Conservation (phyloP, 2,113 vertebrate species). For the Oreochromis aureus region DNA sequence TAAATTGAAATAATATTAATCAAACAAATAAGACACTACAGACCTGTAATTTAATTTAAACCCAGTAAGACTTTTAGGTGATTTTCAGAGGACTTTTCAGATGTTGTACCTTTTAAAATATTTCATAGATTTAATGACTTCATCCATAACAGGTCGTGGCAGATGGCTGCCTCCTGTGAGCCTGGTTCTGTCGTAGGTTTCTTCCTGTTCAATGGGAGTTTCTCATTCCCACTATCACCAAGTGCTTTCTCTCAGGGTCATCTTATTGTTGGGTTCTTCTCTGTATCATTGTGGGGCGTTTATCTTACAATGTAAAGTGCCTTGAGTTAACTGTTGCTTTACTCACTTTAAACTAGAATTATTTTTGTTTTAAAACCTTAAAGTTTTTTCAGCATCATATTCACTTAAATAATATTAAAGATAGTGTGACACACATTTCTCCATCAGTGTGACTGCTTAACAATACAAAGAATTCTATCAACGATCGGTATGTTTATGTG, state of each 20-base stretch:
- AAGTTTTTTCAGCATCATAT: neutral
- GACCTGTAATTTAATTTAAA: neutral
- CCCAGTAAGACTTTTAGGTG: neutral
- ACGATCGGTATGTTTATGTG: neutral
- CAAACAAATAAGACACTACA: neutral
- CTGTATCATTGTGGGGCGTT: neutral
- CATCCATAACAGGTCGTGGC: neutral
- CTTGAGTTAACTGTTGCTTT: neutral
- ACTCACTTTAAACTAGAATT: neutral
- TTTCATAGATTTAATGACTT: neutral
- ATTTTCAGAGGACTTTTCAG: neutral
- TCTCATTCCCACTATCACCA: neutral
- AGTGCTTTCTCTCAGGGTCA: neutral
- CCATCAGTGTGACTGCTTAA: neutral
- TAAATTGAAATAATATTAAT: neutral
- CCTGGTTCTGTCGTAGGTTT: neutral
- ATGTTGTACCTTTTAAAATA: neutral
- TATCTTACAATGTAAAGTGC: neutral
- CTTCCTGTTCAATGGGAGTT: neutral
- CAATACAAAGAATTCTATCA: neutral
- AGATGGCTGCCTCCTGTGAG: neutral
- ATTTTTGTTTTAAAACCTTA: neutral
- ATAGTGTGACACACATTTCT: neutral
- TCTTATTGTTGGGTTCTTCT: neutral
- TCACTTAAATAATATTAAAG: neutral